Evolutionary conservation across 2,797 vertebrate genomes (phyloP), one percentile per base, ranked within the genome.

Genomic region (Syndactyla subalaris): DNA sequence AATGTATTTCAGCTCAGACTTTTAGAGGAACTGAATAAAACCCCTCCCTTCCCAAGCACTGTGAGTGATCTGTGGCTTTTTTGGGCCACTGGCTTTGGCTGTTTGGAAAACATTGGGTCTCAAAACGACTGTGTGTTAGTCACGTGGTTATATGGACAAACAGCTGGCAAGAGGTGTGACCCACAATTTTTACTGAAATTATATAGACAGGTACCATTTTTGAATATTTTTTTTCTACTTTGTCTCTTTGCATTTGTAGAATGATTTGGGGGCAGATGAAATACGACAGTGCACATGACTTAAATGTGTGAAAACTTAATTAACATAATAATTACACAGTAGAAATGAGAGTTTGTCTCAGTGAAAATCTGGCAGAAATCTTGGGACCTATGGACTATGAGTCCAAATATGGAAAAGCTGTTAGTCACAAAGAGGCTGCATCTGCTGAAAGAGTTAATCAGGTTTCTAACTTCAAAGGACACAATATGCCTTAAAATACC

Each of bases 221-320:
- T 68, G 24, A 2, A 7, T 48, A 43, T 51, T 78, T 77, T 77
- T 89, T 77, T 5, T 14, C 38, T 49, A 6, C 8, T 67, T 85
- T 79, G 22, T 39, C 22, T 72, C 20, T 65, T 67, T 65, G n/a
- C 8, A 2, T 66, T 63, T 12, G 1, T 41, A 23, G 63, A 81
- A 86, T 43, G 27, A 84, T 91, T 57, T 54, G 20, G 38, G 63
- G 88, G 22, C 59, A 86, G 73, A 86, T 51, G 76, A 92, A 95
- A 89, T 78, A 82, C 26, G 73, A 85, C 16, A 73, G 29, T 75
- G 32, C 51, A 78, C 71, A 38, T 74, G 52, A 93, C 51, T 86
- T 49, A 93, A 88, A 94, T 52, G 48, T 85, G 58, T 86, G 89
- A 91, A 95, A 88, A 75, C 73, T 84, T 93, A 92, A 89, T 92